A percentile compares a stretch with the other conserved stretches of the same genome.
These are phyloP conservation scores for Balaenoptera acutorostrata DNA, from an alignment of 2,113 vertebrate species.

Conservation along the genomic window DNA sequence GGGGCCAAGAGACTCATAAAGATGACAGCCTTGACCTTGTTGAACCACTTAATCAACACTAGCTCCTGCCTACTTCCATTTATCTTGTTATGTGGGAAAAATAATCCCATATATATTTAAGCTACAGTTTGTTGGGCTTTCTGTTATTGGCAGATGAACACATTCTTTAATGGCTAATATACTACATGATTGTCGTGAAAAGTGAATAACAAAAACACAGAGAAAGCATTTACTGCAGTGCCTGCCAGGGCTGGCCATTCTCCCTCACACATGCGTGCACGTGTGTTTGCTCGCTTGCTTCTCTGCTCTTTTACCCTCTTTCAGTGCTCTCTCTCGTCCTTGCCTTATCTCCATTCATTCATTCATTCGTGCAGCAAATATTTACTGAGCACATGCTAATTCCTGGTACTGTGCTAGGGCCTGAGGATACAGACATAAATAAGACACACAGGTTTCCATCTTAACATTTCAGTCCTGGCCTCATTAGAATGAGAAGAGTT, in stretches of 20 bases:
- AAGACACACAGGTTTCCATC: background rate
- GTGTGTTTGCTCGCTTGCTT: background rate
- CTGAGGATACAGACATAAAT: background rate
- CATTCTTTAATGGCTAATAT: background rate
- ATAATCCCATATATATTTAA: background rate
- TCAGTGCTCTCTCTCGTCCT: background rate
- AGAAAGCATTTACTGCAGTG: background rate
- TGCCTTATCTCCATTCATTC: background rate
- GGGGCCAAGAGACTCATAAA: background rate
- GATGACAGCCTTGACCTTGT: too few species aligned
- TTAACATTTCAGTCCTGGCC: background rate
- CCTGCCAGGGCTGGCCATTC: background rate
- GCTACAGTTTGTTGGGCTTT: background rate
- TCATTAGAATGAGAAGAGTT: background rate
- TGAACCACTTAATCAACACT: background rate
- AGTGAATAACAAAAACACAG: background rate
- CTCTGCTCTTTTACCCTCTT: background rate
- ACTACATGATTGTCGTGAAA: background rate
- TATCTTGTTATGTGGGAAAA: background rate
- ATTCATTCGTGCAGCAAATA: background rate
- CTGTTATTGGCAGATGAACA: background rate
- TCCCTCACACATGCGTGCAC: rapidly evolving
- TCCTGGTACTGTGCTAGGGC: background rate
- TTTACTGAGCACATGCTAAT: background rate
- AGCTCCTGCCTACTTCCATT: background rate